Conservation (phyloP, 1,140 invertebrate species). For the Brachionus manjavacas region DNA sequence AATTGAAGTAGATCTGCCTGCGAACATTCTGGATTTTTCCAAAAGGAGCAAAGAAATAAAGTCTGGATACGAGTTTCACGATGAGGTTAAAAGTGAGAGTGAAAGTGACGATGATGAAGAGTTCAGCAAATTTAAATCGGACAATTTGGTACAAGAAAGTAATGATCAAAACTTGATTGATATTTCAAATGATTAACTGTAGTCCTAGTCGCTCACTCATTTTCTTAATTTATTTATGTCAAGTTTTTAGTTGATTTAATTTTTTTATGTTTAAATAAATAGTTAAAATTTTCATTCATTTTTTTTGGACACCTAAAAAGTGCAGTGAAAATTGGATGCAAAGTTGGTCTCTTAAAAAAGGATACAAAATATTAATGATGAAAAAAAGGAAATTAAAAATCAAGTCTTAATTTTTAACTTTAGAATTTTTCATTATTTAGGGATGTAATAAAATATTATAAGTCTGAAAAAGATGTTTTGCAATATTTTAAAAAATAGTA, state of each 20-base stretch:
- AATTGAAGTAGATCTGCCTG: conserved; percentile 81
- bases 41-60: not conserved
- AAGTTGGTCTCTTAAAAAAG: no score
- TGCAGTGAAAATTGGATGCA: no score
- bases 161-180: conserved; percentile 14
- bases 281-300: not conserved
- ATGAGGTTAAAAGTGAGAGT: not conserved
- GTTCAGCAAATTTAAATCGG: not conserved
- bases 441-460: no score
- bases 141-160: not conserved
- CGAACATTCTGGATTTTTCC: not conserved
- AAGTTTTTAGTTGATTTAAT: not conserved
- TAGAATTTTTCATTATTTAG: no score
- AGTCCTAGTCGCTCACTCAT: not conserved
- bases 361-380: no score
- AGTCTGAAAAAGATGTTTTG: no score
- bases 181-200: not conserved
- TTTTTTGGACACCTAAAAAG: no score
- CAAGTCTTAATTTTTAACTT: no score
- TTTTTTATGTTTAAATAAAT: not conserved
- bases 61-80: not conserved
- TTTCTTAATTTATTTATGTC: not conserved
- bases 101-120: conserved; percentile 4
- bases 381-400: no score
- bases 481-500: no score